Conservation (phyloP, 2,888 invertebrate genomes). For the Melanotus villosus region DNA sequence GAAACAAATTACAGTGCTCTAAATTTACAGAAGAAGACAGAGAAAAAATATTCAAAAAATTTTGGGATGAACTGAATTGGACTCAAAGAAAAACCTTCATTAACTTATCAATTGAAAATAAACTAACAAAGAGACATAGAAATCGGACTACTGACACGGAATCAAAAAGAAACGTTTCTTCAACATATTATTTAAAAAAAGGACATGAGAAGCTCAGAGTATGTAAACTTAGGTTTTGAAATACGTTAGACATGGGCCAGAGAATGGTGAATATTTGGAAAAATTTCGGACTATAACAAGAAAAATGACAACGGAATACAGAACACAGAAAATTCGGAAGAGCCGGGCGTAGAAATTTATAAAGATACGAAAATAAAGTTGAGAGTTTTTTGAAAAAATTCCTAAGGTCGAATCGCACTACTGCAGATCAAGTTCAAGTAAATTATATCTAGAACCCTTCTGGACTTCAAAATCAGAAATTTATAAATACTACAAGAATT, state of each 20-base stretch:
- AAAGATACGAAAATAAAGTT: not conserved
- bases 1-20: not conserved
- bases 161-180: not conserved
- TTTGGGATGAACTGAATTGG: not conserved
- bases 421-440: not conserved
- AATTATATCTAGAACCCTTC: not conserved
- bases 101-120: too few species aligned
- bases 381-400: not conserved
- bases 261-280: conserved; percentile 1
- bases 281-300: too few species aligned
- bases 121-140: not conserved
- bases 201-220: too few species aligned
- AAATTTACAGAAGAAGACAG: too few species aligned
- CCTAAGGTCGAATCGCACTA: not conserved
- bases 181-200: too few species aligned
- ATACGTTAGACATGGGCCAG: conserved; percentile 3
- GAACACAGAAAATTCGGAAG: not conserved
- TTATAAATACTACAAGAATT: not conserved
- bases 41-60: too few species aligned
- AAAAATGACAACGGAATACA: too few species aligned
- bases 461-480: not conserved
- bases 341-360: not conserved
- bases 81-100: not conserved
- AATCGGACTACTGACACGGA: not conserved
- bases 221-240: too few species aligned